A percentile compares a stretch with the other conserved stretches of the same genome.
phyloP scores from a whole-genome alignment of 2,113 vertebrate genomes.

The Galeopterus variegatus region DNA sequence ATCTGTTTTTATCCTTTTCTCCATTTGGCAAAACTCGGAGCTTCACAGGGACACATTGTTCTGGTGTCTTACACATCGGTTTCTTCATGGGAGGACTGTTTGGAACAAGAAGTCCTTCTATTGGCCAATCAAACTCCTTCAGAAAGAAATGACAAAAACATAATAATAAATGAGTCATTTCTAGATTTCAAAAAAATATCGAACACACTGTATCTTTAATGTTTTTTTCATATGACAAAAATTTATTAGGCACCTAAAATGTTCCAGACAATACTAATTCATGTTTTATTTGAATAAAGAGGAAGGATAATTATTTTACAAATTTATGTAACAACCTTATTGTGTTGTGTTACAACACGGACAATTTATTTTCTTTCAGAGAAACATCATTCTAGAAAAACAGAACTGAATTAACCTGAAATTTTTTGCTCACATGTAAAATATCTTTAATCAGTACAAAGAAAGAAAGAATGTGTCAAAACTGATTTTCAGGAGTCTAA shows the following conservation, averaged over 20 bases:
- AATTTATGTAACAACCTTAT: neutral
- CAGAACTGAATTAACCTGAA: constrained; percentile 26
- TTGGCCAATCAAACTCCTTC: constrained; percentile 82
- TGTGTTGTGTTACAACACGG: neutral
- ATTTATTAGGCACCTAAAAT: neutral
- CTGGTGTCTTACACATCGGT: neutral
- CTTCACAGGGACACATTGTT: constrained; percentile 54
- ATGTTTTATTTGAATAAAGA: neutral
- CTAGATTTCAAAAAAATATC: neutral
- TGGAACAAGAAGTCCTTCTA: constrained; percentile 83
- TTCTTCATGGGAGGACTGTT: constrained; percentile 79
- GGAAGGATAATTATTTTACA: neutral
- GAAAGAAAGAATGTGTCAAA: constrained; percentile 83
- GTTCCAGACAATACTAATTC: constrained; percentile 8
- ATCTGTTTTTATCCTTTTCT: constrained; percentile 74
- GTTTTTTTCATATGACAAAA: constrained; percentile 10
- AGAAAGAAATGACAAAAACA: constrained; percentile 53
- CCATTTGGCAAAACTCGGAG: constrained; percentile 77
- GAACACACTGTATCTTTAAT: neutral
- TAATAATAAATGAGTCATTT: neutral
- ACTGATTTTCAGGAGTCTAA: constrained; percentile 82
- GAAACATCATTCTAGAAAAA: constrained; percentile 30
- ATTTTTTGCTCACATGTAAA: constrained; percentile 81
- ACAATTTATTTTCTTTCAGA: constrained; percentile 15
- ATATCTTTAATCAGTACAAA: constrained; percentile 87